These are phyloP conservation scores for Diachasma alloeum DNA, from an alignment of 1,140 invertebrate species.

Conservation along the genomic window DNA sequence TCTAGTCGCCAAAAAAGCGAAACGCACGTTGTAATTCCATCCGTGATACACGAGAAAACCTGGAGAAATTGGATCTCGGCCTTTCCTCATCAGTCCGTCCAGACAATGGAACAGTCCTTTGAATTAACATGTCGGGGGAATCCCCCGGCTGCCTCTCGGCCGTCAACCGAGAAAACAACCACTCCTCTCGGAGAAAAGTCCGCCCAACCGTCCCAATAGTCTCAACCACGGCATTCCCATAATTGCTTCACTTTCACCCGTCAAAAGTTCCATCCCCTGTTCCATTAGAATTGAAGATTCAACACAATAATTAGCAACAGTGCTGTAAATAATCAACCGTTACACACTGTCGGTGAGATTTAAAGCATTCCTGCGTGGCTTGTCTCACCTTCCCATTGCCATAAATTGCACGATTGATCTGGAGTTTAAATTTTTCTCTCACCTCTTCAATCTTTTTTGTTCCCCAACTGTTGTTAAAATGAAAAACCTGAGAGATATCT, in stretches of 20 bases:
- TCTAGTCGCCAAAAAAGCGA: too few relatives aligned
- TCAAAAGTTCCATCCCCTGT: background rate
- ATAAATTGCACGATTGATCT: background rate
- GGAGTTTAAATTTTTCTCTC: background rate
- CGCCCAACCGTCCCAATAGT: background rate
- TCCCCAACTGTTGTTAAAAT: background rate
- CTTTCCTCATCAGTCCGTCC: background rate
- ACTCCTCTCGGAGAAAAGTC: background rate
- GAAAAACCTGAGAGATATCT: background rate
- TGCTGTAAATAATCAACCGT: background rate
- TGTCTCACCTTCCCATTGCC: background rate
- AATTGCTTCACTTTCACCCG: conserved; percentile 18
- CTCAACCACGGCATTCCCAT: background rate
- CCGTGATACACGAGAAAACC: conserved; percentile 16
- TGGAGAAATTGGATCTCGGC: conserved; percentile 31
- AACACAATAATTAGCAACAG: background rate
- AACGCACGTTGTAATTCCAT: too few relatives aligned
- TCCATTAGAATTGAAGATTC: background rate
- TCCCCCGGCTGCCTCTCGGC: background rate
- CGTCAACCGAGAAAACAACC: background rate
- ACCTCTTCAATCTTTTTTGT: background rate
- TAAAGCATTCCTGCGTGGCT: background rate
- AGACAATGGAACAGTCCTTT: conserved; percentile 31
- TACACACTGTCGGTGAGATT: background rate
- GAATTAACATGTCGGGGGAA: background rate